These are phyloP conservation scores for Microdon myrmicae DNA, from an alignment of 2,888 invertebrate species.

Conservation along the genomic window DNA sequence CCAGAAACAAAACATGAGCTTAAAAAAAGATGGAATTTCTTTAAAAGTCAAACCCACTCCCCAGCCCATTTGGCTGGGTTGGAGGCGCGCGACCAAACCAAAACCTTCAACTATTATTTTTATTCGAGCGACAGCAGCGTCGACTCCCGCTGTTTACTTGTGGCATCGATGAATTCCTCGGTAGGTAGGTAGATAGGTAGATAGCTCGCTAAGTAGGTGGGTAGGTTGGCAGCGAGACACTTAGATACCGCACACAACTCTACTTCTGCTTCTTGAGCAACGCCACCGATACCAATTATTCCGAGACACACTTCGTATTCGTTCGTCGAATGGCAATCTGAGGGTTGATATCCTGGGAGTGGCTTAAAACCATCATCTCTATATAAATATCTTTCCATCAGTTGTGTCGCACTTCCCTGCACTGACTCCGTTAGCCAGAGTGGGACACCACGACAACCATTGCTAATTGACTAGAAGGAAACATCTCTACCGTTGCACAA, in stretches of 20 bases:
- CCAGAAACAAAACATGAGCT: constrained; percentile 27
- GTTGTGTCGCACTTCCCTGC: too few relatives aligned
- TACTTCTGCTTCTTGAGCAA: constrained; percentile 10
- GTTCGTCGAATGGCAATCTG: constrained; percentile 39
- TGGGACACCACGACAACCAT: constrained; percentile 23
- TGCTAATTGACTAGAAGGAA: constrained; percentile 23
- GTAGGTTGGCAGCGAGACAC: too few relatives aligned
- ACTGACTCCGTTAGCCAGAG: constrained; percentile 6
- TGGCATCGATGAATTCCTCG: constrained; percentile 48
- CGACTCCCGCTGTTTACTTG: constrained; percentile 51
- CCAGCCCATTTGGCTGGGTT: constrained; percentile 46
- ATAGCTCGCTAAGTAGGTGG: too few relatives aligned
- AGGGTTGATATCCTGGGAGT: constrained; percentile 45
- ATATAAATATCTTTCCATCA: constrained; percentile 22
- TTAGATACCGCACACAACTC: constrained; percentile 18
- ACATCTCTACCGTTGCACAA: neutral
- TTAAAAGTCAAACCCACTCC: constrained; percentile 52
- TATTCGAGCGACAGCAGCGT: constrained; percentile 34
- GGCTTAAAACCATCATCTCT: constrained; percentile 40
- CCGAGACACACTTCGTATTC: constrained; percentile 11
- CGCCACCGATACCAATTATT: constrained; percentile 10
- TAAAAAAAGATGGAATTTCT: constrained; percentile 39
- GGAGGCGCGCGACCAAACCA: constrained; percentile 23
- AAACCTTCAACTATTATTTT: constrained; percentile 43
- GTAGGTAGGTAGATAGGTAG: too few relatives aligned